Base-by-base conservation (phyloP, 2,888 invertebrate species). In the Hipparchia sbordonii region DNA sequence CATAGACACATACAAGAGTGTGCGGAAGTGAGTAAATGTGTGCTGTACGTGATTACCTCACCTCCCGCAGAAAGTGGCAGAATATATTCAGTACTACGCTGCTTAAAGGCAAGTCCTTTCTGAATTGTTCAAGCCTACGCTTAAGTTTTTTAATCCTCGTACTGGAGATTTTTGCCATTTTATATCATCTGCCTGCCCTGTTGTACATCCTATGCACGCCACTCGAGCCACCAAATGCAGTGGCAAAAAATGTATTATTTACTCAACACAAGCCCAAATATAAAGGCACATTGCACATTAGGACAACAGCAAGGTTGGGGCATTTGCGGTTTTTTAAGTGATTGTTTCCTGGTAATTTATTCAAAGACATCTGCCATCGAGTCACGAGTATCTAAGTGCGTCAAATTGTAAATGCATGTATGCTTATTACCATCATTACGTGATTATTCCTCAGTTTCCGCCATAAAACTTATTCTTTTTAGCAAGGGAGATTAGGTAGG, bases 301-400 rank as follows among this genome's bases (percentile, higher is more conserved):
- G 59, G 57, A 66, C 13, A 62, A 72, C 65, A 60, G 67, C 74
- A 72, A 75, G 75, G 75, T 46, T 48, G 39, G 48, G 23, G 45
- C 60, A 57, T 67, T 71, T 62, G 71, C 62, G 63, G 70, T 48
- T 76, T 73, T 67, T 39, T 33, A 48, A 66, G 13, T 57, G 54
- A 54, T 77, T 72, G 59, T 69, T 75, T 76, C 76, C 76, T 71
- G 66, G 72, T 77, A 77, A 75, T 72, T 70, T 71, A 74, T 71
- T 76, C 74, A 73, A 75, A 75, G 67, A 67, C 72, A 70, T 72
- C 61, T 71, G 60, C 59, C 60, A 67, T 51, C 57, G 51, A 74
- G 74, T 74, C 76, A 76, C 72, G 74, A 73, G 60, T 48, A 60
- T 48, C 13, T 48, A 46, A 6, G 5, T 45, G 62, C n/a, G 52